Evolutionary conservation across 1,140 invertebrate species (phyloP), one percentile per base, ranked within the genome.

Genomic region (Danaus plexippus): DNA sequence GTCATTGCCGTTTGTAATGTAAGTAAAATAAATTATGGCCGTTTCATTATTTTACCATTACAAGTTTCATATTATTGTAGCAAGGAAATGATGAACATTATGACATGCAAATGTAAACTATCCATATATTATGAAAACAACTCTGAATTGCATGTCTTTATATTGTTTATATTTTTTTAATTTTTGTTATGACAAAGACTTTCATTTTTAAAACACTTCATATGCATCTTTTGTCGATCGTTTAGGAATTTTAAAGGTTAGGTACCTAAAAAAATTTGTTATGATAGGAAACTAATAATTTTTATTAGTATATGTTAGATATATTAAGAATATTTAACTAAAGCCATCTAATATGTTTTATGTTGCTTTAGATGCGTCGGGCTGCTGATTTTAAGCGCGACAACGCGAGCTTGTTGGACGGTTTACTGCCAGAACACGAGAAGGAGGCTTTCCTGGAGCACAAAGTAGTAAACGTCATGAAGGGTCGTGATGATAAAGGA

Each of bases 381-480:
- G 87, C 91, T 11, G 92, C 93, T 1, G 90, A 91, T 40, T 95
- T 95, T 71, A 93, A 91, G 69, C 88, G 90, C 7, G 93, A 93
- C 59, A 88, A 95, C 66, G 89, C 89, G 0, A 63, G 84, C 1
- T 66, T 93, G 0, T 65, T 95, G 9, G 86, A 90, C 18, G 89
- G 91, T 46, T 67, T 95, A 10, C 71, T 91, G 66, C 91, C 93
- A 0, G 86, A 85, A 10, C 89, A 92, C 18, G 92, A 94, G 59
- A 89, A 91, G 67, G 78, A 83, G 0, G 87, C 91, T 8, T 90
- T 95, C 54, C 71, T 91, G 0, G 88, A 94, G 7, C 88, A 91
- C 66, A 90, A 92, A 57, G 90, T 95, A 0, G 91, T 94, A 1
- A 95, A 95, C 69, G 93, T 94, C 1, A 68, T 94, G 51, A 91